Percentiles rank a stretch among this genome's conserved stretches.
Evolutionary conservation across 2,888 invertebrate species (phyloP).

Genomic region (Caenorhabditis sp.): DNA sequence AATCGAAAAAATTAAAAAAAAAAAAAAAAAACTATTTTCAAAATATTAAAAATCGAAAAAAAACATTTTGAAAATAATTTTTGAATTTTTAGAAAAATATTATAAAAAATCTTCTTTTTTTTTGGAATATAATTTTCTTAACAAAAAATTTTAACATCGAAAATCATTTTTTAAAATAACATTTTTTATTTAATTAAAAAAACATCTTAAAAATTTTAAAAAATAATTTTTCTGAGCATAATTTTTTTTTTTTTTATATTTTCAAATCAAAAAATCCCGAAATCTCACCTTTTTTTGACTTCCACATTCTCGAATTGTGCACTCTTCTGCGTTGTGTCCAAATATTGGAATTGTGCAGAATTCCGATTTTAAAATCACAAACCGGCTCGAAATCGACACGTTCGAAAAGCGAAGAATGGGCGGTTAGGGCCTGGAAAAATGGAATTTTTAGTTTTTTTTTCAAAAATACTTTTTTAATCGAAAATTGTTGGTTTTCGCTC

Average conservation of each 20-base stretch:
- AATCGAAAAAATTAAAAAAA: not conserved
- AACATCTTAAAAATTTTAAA: not conserved
- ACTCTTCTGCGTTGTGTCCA: constrained; percentile 56
- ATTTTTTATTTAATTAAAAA: not conserved
- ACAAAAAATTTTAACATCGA: not conserved
- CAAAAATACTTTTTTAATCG: not conserved
- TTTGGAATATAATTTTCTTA: too few species aligned
- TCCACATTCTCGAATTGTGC: constrained; percentile 60
- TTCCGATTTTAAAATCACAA: constrained; percentile 64
- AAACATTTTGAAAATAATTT: not conserved
- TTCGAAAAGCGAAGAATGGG: constrained; percentile 44
- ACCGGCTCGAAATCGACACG: constrained; percentile 57
- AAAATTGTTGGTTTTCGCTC: not conserved
- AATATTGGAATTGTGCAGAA: constrained; percentile 57
- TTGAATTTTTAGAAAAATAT: not conserved
- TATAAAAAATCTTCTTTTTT: too few species aligned
- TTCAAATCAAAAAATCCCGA: too few species aligned
- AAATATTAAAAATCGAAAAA: not conserved
- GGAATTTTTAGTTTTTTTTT: not conserved
- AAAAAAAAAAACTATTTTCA: not conserved
- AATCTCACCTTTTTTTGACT: constrained; percentile 49
- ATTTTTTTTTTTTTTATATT: not conserved
- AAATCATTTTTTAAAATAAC: not conserved
- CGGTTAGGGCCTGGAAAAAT: constrained; percentile 40
- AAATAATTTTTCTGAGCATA: too few species aligned